Conservation (phyloP, 2,113 vertebrate species). For the Cryptomyrus ogoouensis region DNA sequence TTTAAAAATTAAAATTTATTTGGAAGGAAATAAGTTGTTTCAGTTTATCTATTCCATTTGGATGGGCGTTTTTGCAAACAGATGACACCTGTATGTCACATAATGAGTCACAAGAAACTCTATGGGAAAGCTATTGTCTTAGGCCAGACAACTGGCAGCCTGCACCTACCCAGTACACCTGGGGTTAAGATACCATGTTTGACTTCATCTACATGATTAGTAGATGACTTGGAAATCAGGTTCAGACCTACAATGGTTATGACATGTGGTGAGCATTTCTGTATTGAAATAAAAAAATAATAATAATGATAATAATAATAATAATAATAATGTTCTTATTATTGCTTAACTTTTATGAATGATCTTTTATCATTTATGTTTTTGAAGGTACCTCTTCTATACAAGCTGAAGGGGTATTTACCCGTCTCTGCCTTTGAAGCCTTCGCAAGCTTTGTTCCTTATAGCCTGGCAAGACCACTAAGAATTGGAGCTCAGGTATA, state of each 20-base stretch:
- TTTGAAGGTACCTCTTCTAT: constrained; percentile 75
- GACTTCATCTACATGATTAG: background rate
- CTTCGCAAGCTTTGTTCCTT: constrained; percentile 55
- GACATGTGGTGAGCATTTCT: background rate
- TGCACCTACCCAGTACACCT: background rate
- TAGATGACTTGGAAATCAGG: background rate
- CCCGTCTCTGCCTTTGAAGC: constrained; percentile 56
- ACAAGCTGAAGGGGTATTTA: constrained; percentile 67
- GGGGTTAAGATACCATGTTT: background rate
- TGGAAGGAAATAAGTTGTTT: background rate
- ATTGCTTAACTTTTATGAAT: background rate
- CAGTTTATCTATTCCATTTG: background rate
- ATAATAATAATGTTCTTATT: background rate
- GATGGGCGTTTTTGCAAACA: background rate
- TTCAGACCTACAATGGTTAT: background rate
- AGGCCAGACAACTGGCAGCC: background rate
- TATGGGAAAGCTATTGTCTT: background rate
- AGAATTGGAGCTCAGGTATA: constrained; percentile 68
- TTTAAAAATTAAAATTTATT: background rate
- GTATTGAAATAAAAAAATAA: background rate
- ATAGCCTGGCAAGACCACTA: constrained; percentile 55
- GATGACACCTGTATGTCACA: background rate
- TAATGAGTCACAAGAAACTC: background rate
- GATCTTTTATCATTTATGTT: background rate
- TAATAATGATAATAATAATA: background rate